Conservation (phyloP, 1,140 invertebrate genomes). For the Nasonia giraulti region DNA sequence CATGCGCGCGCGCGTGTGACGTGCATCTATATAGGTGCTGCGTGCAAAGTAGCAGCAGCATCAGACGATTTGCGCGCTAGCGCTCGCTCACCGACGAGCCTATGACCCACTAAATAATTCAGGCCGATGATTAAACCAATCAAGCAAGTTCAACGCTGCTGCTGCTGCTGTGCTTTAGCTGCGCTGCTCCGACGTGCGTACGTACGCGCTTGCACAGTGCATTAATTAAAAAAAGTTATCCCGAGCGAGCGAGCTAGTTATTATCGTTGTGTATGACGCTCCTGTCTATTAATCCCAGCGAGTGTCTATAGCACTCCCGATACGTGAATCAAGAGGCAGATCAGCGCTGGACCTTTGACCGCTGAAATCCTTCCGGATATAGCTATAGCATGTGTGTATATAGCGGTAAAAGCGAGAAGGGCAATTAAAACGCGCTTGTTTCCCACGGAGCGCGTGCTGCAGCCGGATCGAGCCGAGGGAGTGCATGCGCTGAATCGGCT, state of each 20-base stretch:
- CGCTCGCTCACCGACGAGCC: neutral
- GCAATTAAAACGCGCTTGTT: neutral
- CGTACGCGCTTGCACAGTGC: neutral
- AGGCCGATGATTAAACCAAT: conserved; percentile 45
- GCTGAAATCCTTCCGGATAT: neutral
- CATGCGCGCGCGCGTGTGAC: neutral
- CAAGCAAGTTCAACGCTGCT: neutral
- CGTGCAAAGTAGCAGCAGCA: too few species aligned
- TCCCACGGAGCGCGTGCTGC: neutral
- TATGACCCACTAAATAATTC: conserved; percentile 32
- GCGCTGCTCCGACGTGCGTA: neutral
- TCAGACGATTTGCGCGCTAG: neutral
- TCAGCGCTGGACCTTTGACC: neutral
- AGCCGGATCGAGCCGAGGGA: too few species aligned
- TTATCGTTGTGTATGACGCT: neutral
- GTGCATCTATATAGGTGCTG: neutral
- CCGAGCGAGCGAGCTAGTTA: neutral
- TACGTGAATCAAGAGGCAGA: neutral
- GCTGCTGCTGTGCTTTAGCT: neutral
- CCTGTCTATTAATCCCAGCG: neutral
- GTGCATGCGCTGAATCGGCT: neutral
- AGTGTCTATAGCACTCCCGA: too few species aligned
- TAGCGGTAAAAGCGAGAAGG: too few species aligned
- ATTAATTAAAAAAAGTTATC: conserved; percentile 38
- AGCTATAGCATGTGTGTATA: neutral